These are phyloP conservation scores for Pygoscelis adeliae DNA, from an alignment of 2,113 vertebrate genomes.

Conservation along the genomic window DNA sequence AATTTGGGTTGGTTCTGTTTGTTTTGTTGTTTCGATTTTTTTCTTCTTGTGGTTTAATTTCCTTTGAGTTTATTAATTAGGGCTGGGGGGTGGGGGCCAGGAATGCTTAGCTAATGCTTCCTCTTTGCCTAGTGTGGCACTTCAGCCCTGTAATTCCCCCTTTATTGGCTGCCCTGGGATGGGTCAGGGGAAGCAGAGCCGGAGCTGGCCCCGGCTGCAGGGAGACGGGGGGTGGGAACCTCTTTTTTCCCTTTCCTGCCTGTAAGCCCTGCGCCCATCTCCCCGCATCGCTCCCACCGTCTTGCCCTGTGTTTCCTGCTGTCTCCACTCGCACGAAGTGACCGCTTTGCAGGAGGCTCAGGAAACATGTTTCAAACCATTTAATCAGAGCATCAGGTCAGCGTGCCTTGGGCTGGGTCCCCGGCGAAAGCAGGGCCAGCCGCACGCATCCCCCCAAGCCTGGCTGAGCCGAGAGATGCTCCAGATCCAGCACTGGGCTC, in stretches of 20 bases:
- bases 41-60: conserved; percentile 55
- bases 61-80: conserved; percentile 57
- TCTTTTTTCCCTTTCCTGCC: background rate
- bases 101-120: conserved; percentile 1
- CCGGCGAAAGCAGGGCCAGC: background rate
- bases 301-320: background rate
- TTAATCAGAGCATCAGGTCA: background rate
- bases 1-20: background rate
- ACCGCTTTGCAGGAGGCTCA: background rate
- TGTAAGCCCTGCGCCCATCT: background rate
- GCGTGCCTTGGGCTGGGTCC: background rate
- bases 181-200: background rate
- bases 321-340: rapidly evolving
- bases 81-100: background rate
- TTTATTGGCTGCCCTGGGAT: background rate
- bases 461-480: background rate
- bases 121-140: background rate
- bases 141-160: background rate
- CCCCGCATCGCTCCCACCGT: background rate
- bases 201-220: background rate
- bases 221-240: rapidly evolving
- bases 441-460: rapidly evolving
- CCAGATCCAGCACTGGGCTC: rapidly evolving
- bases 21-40: background rate
- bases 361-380: background rate